Percentiles rank a stretch among this genome's conserved stretches.
These are phyloP conservation scores for Spilogale gracilis DNA, from an alignment of 2,113 vertebrate species.

Conservation along the genomic window DNA sequence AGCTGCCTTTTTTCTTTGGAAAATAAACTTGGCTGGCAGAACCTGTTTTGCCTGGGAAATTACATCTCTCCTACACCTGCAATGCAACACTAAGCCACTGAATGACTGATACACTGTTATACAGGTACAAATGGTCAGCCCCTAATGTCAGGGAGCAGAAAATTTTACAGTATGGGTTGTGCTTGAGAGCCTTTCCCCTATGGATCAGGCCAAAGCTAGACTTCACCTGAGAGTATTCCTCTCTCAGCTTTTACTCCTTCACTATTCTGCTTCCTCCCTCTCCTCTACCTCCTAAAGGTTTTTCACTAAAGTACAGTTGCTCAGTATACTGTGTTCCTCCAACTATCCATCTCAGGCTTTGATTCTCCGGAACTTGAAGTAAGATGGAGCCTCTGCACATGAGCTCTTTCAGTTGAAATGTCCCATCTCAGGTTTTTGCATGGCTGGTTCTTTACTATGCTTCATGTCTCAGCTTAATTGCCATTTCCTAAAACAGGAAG, in stretches of 20 bases:
- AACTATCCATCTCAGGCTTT: background rate
- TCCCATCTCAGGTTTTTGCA: background rate
- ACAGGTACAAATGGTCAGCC: background rate
- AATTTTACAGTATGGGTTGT: background rate
- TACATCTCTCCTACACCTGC: background rate
- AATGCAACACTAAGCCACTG: background rate
- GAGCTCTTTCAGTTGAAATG: background rate
- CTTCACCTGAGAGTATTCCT: background rate
- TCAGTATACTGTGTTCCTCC: background rate
- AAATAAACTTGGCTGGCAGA: background rate
- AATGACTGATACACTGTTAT: background rate
- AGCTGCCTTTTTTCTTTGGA: background rate
- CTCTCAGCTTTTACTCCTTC: background rate
- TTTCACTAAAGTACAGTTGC: background rate
- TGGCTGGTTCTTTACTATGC: background rate
- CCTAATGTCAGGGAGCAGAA: background rate
- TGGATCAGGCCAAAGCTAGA: background rate
- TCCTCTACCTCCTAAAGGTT: background rate
- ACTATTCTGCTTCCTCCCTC: background rate
- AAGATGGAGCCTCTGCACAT: background rate
- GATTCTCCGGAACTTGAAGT: background rate
- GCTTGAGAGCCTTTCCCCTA: background rate
- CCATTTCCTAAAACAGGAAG: background rate
- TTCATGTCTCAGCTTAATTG: conserved; percentile 2
- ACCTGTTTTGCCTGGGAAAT: background rate